Percentiles rank a stretch among this genome's conserved stretches.
phyloP scores from a whole-genome alignment of 2,797 vertebrate genomes.

The Steatocranus sp. region DNA sequence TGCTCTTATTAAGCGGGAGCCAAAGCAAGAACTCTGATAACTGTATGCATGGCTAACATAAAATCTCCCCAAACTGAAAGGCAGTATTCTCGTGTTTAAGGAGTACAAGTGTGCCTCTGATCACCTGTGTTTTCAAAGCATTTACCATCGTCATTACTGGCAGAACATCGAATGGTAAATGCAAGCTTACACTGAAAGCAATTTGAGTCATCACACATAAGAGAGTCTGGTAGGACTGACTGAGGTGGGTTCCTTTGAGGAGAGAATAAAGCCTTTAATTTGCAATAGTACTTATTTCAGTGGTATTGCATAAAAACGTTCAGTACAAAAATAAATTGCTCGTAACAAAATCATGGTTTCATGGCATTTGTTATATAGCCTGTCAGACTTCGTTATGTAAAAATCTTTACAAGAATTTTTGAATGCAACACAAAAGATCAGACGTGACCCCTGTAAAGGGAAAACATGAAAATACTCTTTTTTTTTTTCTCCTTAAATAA shows the following conservation, averaged over 20 bases:
- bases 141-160: constrained; percentile 37
- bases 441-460: constrained; percentile 28
- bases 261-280: constrained; percentile 63
- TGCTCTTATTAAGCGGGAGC: neutral
- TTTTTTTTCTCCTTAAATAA: constrained; percentile 42
- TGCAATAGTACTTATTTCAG: constrained; percentile 54
- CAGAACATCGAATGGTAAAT: constrained; percentile 45
- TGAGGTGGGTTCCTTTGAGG: constrained; percentile 51
- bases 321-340: constrained; percentile 76
- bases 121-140: constrained; percentile 17
- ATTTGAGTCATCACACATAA: constrained; percentile 48
- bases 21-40: constrained; percentile 6
- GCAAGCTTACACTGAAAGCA: constrained; percentile 60
- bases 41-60: constrained; percentile 9
- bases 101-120: constrained; percentile 30
- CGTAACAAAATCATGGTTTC: constrained; percentile 72
- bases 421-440: constrained; percentile 40
- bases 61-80: constrained; percentile 38
- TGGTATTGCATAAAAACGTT: constrained; percentile 69
- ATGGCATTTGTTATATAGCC: constrained; percentile 61
- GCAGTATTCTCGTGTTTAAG: constrained; percentile 43
- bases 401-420: constrained; percentile 56
- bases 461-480: constrained; percentile 33
- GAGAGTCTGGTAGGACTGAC: constrained; percentile 29
- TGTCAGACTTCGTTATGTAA: constrained; percentile 45